phyloP scores from a whole-genome alignment of 2,888 invertebrate species.

The Protodeltote pygarga region DNA sequence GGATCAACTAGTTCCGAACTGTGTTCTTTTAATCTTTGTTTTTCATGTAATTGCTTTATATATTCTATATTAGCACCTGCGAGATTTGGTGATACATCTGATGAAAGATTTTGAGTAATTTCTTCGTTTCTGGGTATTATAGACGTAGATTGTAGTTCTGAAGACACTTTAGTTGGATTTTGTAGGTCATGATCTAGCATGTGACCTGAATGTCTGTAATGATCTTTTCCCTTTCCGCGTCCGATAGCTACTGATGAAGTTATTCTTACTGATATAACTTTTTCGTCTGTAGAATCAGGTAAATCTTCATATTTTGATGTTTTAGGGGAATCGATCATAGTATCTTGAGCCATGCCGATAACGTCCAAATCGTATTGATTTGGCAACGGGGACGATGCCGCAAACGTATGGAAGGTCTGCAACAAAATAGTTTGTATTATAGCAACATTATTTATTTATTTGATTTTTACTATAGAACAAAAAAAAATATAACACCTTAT shows the following conservation, averaged over 20 bases:
- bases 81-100: slow-evolving; percentile 72
- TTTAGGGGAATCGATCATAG: slow-evolving; percentile 52
- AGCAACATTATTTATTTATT: no score
- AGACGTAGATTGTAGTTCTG: slow-evolving; percentile 31
- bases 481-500: no score
- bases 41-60: slow-evolving; percentile 78
- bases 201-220: slow-evolving; percentile 23
- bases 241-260: slow-evolving; percentile 88
- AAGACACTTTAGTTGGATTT: slow-evolving; percentile 28
- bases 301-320: slow-evolving; percentile 58
- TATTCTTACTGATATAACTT: slow-evolving; percentile 85
- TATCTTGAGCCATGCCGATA: slow-evolving; percentile 45
- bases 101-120: slow-evolving; percentile 55
- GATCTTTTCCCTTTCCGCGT: slow-evolving; percentile 70
- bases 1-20: slow-evolving; percentile 67
- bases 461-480: no score
- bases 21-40: slow-evolving; percentile 71
- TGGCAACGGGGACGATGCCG: slow-evolving; percentile 63
- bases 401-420: slow-evolving; percentile 73
- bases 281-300: slow-evolving; percentile 66
- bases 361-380: slow-evolving; percentile 48
- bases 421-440: slow-evolving; percentile 46
- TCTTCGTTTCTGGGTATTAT: slow-evolving; percentile 48
- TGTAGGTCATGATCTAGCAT: slow-evolving; percentile 11
- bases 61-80: slow-evolving; percentile 83